Conservation (phyloP, 2,888 invertebrate species). For the Amblyjoppa fuscipennis region DNA sequence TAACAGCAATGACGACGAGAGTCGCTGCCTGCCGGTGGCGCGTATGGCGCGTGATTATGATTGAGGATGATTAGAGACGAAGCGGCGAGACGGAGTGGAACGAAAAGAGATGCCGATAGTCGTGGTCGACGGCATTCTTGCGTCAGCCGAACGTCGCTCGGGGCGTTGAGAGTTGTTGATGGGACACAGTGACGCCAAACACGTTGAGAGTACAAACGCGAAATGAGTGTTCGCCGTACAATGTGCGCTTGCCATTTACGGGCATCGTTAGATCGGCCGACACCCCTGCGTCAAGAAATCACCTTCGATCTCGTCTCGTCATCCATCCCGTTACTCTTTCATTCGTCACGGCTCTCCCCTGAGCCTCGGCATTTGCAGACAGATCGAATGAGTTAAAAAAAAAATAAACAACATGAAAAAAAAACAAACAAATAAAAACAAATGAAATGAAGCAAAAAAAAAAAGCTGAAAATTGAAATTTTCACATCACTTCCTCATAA, state of each 20-base stretch:
- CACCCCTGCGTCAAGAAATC: slow-evolving; percentile 58
- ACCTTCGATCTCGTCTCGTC: slow-evolving; percentile 54
- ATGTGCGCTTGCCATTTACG: slow-evolving; percentile 67
- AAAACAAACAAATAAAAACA: background rate
- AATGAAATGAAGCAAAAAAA: background rate
- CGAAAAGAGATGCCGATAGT: slow-evolving; percentile 60
- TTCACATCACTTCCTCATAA: no score
- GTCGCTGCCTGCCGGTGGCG: slow-evolving; percentile 49
- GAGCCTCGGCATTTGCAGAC: slow-evolving; percentile 68
- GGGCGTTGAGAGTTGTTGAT: slow-evolving; percentile 57
- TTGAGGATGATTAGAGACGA: slow-evolving; percentile 75
- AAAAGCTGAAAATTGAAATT: background rate
- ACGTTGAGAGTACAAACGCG: slow-evolving; percentile 28
- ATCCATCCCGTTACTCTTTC: slow-evolving; percentile 40
- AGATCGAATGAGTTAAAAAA: slow-evolving; percentile 7
- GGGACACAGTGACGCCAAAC: slow-evolving; percentile 29
- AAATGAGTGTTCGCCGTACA: slow-evolving; percentile 46
- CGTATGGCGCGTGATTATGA: slow-evolving; percentile 74
- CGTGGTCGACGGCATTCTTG: slow-evolving; percentile 64
- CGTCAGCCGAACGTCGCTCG: slow-evolving; percentile 66
- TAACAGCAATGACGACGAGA: slow-evolving; percentile 53
- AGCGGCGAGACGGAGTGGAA: slow-evolving; percentile 52
- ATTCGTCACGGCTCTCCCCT: slow-evolving; percentile 54
- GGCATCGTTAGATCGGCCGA: slow-evolving; percentile 73
- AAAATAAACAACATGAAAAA: background rate